Percentiles rank a stretch among this genome's conserved stretches.
Evolutionary conservation across 2,888 invertebrate genomes (phyloP).

Genomic region (Theretra japonica): DNA sequence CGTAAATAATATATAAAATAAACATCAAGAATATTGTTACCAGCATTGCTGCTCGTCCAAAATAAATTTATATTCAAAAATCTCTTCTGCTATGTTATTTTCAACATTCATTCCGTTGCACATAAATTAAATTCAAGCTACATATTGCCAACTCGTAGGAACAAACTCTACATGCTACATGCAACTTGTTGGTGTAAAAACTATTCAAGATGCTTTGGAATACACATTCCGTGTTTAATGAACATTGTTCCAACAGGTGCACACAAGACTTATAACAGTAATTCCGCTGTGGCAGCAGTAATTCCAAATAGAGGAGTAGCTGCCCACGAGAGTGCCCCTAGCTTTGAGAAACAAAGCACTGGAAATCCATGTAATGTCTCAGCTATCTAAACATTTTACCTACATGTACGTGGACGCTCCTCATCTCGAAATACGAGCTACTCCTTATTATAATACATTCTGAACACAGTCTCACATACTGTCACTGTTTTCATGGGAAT

Average conservation of each 20-base stretch:
- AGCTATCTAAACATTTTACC: slow-evolving; percentile 26
- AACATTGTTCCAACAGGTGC: slow-evolving; percentile 4
- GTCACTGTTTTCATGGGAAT: not conserved
- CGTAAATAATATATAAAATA: no score
- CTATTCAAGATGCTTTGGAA: not conserved
- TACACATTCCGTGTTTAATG: not conserved
- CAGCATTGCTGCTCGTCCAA: no score
- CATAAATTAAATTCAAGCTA: no score
- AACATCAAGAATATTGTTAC: no score
- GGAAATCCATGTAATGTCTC: slow-evolving; percentile 44
- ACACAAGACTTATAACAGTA: slow-evolving; percentile 40
- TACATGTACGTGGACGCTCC: not conserved
- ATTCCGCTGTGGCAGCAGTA: slow-evolving; percentile 43
- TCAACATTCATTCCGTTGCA: no score
- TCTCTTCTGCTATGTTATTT: no score
- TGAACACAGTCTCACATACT: not conserved
- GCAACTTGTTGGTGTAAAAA: not conserved
- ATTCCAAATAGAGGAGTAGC: slow-evolving; percentile 39
- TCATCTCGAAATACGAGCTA: slow-evolving; percentile 5
- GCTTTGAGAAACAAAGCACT: slow-evolving; percentile 49
- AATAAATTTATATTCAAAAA: no score
- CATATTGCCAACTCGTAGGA: no score
- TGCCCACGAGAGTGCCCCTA: slow-evolving; percentile 48
- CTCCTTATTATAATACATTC: slow-evolving; percentile 1
- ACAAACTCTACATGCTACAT: no score